Percentiles rank a stretch among this genome's conserved stretches.
phyloP scores from a whole-genome alignment of 2,888 invertebrate species.

The Cactoblastis cactorum region DNA sequence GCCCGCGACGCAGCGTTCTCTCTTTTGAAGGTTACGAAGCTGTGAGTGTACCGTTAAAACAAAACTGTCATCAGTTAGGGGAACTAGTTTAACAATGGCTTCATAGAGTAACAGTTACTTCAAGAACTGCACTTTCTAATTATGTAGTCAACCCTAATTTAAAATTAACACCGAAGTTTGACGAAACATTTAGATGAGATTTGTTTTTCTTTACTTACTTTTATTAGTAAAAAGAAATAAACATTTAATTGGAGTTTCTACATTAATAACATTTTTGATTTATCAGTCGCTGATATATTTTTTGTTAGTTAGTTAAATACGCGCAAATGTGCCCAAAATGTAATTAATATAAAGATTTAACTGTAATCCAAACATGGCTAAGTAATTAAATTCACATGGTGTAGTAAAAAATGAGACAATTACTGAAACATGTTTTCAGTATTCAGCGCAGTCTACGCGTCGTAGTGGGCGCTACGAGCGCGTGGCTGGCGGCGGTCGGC shows the following conservation, averaged over 20 bases:
- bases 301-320: no score
- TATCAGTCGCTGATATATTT: no score
- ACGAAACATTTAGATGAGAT: background rate
- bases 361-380: no score
- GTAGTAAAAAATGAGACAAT: background rate
- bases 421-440: background rate
- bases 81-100: slow-evolving; percentile 49
- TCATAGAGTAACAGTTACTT: slow-evolving; percentile 29
- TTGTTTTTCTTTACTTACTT: background rate
- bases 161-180: background rate
- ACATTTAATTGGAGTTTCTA: no score
- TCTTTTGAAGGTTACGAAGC: slow-evolving; percentile 72
- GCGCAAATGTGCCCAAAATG: no score
- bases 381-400: background rate
- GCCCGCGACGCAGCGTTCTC: slow-evolving; percentile 70
- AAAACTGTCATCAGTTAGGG: slow-evolving; percentile 58
- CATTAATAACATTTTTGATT: no score
- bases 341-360: no score
- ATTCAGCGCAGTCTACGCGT: slow-evolving; percentile 24
- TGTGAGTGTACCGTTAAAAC: slow-evolving; percentile 66
- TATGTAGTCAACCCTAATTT: slow-evolving; percentile 10
- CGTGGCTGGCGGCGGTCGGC: slow-evolving; percentile 32
- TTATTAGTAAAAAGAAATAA: no score
- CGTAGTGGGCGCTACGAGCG: slow-evolving; percentile 30
- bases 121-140: slow-evolving; percentile 10